phyloP scores from a whole-genome alignment of 2,888 invertebrate species.

The Ornithoptera priamus region DNA sequence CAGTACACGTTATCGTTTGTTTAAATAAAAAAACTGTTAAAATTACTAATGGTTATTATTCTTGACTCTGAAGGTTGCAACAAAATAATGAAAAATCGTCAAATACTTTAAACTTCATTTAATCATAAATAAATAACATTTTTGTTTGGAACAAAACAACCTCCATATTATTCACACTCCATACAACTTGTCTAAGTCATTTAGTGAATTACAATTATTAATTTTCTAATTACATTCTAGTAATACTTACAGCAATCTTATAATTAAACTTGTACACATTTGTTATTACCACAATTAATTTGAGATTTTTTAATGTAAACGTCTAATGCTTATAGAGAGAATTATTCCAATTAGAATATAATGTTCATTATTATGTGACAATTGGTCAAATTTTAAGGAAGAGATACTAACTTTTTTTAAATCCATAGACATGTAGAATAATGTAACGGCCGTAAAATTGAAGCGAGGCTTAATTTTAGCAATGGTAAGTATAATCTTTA shows the following conservation, averaged over 20 bases:
- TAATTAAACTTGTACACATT: conserved; percentile 74
- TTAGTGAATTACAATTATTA: conserved; percentile 75
- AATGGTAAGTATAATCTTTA: conserved; percentile 11
- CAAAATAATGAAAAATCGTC: conserved; percentile 37
- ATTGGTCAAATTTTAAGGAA: conserved; percentile 61
- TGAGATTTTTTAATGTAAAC: conserved; percentile 75
- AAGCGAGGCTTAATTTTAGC: conserved; percentile 18
- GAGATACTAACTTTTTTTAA: conserved; percentile 31
- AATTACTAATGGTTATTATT: too few species aligned
- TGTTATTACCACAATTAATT: conserved; percentile 75
- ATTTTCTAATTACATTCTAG: conserved; percentile 76
- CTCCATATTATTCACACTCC: conserved; percentile 77
- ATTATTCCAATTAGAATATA: conserved; percentile 67
- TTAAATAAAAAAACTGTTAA: too few species aligned
- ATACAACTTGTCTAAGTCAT: conserved; percentile 62
- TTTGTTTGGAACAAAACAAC: conserved; percentile 80
- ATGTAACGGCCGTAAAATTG: conserved; percentile 16
- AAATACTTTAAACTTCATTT: conserved; percentile 78
- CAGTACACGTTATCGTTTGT: too few species aligned
- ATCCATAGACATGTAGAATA: conserved; percentile 4
- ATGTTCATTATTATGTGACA: conserved; percentile 44
- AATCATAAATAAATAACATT: conserved; percentile 80
- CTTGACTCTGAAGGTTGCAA: background rate
- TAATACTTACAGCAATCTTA: conserved; percentile 80
- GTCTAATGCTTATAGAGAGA: conserved; percentile 76